Base-by-base conservation (phyloP, 1,140 invertebrate genomes). In the Formica exsecta region DNA sequence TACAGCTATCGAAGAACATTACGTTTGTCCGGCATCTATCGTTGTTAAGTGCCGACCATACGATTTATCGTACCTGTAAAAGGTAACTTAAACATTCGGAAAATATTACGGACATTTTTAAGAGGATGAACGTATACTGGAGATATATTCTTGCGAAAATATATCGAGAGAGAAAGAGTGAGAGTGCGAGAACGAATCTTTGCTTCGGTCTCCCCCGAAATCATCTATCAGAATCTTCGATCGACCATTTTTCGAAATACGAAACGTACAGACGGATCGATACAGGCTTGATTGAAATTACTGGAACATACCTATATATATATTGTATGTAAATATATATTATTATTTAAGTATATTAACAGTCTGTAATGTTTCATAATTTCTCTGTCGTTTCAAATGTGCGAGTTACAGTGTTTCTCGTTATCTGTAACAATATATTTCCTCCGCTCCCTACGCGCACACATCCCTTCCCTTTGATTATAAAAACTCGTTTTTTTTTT, bases 291-390 rank as follows among this genome's bases (percentile, higher is more conserved):
- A 54, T 66, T 51, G 32, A 73, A 71, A 44, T 73, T 71, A 71
- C 51, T 59, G 51, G 25, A 81, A n/a, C 66, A 81, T 73, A 81
- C 51, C 48, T 59, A 81, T 73, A 80, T 66, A 80, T 66, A 71
- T 81, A 73, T 81, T 73, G 65, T 73, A 81, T 81, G 68, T 81
- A 81, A 73, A 81, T 73, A 81, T 73, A 81, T 89, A 86, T 75
- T 68, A 54, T 89, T 86, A 86, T 77, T 86, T 62, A 70, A 66
- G 62, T 87, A 85, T 59, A 86, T 32, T 71, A 71, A 74, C 6
- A 29, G 44, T 76, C n/a, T 71, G 59, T 44, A 75, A 61, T 81
- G 51, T 71, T 80, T 71, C 51, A 71, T 48, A 41, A 71, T 81
- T 73, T 73, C 64, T 75, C 36, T 62, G 1, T 80, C 64, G 32